Conservation (phyloP, 2,888 invertebrate genomes). For the Malacosoma neustria region DNA sequence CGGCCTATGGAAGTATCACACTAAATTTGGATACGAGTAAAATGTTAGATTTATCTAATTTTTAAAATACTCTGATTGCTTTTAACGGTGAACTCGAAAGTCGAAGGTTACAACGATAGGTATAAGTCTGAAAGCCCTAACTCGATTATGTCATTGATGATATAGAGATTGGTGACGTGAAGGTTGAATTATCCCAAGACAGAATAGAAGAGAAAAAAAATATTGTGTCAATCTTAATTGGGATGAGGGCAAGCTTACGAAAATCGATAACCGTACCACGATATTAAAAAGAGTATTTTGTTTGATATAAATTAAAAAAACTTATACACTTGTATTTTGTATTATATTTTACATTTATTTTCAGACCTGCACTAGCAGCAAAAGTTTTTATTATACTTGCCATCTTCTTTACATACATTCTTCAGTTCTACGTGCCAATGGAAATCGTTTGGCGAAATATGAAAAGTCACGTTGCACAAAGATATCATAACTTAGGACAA, state of each 20-base stretch:
- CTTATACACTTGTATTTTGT: neutral
- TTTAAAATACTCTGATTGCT: too few relatives aligned
- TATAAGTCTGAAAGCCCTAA: too few relatives aligned
- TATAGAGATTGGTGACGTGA: too few relatives aligned
- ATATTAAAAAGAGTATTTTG: too few relatives aligned
- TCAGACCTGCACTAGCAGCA: slow-evolving; percentile 82
- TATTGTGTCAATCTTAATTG: too few relatives aligned
- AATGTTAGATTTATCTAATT: slow-evolving; percentile 68
- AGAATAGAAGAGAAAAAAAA: too few relatives aligned
- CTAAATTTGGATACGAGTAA: slow-evolving; percentile 82
- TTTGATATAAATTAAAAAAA: neutral
- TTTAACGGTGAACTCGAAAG: too few relatives aligned
- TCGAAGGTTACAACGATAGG: too few relatives aligned
- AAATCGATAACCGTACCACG: too few relatives aligned
- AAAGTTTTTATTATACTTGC: slow-evolving; percentile 89
- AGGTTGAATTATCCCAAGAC: too few relatives aligned
- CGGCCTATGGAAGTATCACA: slow-evolving; percentile 84
- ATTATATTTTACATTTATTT: slow-evolving; percentile 31
- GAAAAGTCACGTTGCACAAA: slow-evolving; percentile 44
- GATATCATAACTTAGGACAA: slow-evolving; percentile 49
- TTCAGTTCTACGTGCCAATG: slow-evolving; percentile 96
- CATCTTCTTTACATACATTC: slow-evolving; percentile 93
- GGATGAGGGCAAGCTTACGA: too few relatives aligned
- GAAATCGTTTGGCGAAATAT: slow-evolving; percentile 92
- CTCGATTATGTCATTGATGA: too few relatives aligned